phyloP scores from a whole-genome alignment of 1,140 invertebrate species.

The Papilio polyxenes region DNA sequence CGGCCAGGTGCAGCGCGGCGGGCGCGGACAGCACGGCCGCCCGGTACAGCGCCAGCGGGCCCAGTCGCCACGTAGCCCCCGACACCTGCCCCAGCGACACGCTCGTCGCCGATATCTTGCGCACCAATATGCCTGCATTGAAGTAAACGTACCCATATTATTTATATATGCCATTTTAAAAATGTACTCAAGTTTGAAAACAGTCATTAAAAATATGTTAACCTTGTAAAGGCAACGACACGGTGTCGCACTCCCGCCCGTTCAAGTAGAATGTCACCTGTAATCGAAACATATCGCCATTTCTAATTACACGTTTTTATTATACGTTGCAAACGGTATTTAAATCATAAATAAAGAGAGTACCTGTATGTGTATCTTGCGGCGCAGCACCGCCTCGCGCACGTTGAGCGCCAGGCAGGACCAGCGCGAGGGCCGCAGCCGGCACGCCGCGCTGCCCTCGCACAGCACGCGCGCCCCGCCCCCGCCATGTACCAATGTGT shows the following conservation, averaged over 20 bases:
- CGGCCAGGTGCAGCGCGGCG: conserved; percentile 70
- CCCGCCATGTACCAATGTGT: no score
- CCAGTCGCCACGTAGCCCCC: conserved; percentile 51
- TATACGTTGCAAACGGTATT: neutral
- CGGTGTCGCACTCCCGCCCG: conserved; percentile 68
- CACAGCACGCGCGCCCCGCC: conserved; percentile 78
- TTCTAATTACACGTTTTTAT: conserved; percentile 10
- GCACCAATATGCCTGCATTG: conserved; percentile 73
- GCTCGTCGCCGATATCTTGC: conserved; percentile 75
- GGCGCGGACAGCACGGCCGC: conserved; percentile 54
- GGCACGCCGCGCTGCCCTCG: conserved; percentile 78
- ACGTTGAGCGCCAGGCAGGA: conserved; percentile 83
- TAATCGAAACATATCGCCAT: neutral
- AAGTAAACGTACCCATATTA: neutral
- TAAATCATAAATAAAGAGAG: no score
- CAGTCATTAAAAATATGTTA: conserved; percentile 8
- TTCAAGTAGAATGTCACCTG: conserved; percentile 80
- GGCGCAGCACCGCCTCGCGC: conserved; percentile 81
- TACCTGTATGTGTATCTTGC: conserved; percentile 83
- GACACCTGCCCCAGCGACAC: conserved; percentile 72
- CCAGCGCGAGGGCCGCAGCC: conserved; percentile 81
- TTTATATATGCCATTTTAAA: neutral
- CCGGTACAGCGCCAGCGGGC: conserved; percentile 60
- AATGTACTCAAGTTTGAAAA: conserved; percentile 19
- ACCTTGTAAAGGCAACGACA: conserved; percentile 76